These are phyloP conservation scores for Manduca sexta DNA, from an alignment of 1,140 invertebrate genomes.

Conservation along the genomic window DNA sequence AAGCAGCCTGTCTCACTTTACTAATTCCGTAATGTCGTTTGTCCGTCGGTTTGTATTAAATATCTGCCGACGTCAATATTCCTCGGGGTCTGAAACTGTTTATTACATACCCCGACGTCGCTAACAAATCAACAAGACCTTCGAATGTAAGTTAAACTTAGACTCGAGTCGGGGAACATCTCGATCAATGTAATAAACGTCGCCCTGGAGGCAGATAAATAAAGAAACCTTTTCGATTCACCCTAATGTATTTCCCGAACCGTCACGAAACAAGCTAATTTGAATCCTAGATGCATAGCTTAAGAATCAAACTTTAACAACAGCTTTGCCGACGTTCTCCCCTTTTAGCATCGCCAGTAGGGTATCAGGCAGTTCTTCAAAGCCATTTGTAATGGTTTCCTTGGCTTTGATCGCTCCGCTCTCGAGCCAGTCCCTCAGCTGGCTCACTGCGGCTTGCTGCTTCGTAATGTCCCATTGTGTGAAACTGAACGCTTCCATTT, in stretches of 20 bases:
- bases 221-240: not conserved
- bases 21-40: no score
- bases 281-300: conserved; percentile 2
- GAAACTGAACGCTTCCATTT: conserved; percentile 41
- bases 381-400: conserved; percentile 72
- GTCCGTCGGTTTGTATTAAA: no score
- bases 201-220: conserved; percentile 1
- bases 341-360: conserved; percentile 73
- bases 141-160: no score
- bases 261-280: not conserved
- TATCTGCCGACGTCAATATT: no score
- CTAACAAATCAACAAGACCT: no score
- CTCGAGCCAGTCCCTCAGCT: conserved; percentile 63
- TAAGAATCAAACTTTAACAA: conserved; percentile 65
- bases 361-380: conserved; percentile 73
- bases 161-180: no score
- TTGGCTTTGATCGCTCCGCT: conserved; percentile 70
- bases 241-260: not conserved
- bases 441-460: conserved; percentile 42
- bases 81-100: no score
- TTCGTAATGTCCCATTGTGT: conserved; percentile 67
- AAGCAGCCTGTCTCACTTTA: no score
- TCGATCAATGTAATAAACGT: not conserved
- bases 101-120: no score
- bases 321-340: conserved; percentile 73